Percentiles rank a stretch among this genome's conserved stretches.
These are phyloP conservation scores for Drosophila kikkawai DNA, from an alignment of 1,140 invertebrate genomes.

Conservation along the genomic window DNA sequence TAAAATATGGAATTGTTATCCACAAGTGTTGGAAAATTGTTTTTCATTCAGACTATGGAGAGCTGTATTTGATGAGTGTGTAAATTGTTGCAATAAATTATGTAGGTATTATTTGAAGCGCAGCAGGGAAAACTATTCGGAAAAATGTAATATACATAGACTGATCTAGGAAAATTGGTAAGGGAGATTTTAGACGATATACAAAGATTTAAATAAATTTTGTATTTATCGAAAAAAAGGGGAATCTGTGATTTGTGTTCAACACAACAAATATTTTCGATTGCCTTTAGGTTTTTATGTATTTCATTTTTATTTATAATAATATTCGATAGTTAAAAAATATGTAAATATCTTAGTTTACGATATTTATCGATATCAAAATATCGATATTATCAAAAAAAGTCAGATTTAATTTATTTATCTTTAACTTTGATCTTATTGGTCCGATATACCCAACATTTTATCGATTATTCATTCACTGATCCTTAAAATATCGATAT, in stretches of 20 bases:
- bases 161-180: neutral
- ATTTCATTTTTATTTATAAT: too few species aligned
- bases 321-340: neutral
- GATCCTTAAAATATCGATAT: neutral
- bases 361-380: too few species aligned
- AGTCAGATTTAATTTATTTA: too few species aligned
- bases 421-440: neutral
- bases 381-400: too few species aligned
- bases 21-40: constrained; percentile 35
- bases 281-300: too few species aligned
- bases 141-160: neutral
- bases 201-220: neutral
- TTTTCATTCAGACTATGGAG: neutral
- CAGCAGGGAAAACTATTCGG: neutral
- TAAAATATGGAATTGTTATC: constrained; percentile 39
- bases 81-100: neutral
- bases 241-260: too few species aligned
- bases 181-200: too few species aligned
- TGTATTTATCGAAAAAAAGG: neutral
- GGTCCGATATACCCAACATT: neutral
- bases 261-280: too few species aligned
- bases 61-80: neutral
- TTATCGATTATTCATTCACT: neutral
- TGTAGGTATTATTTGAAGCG: neutral
- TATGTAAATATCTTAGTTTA: too few species aligned